Base-by-base conservation (phyloP, 2,888 invertebrate species). In the Acleris sparsana region DNA sequence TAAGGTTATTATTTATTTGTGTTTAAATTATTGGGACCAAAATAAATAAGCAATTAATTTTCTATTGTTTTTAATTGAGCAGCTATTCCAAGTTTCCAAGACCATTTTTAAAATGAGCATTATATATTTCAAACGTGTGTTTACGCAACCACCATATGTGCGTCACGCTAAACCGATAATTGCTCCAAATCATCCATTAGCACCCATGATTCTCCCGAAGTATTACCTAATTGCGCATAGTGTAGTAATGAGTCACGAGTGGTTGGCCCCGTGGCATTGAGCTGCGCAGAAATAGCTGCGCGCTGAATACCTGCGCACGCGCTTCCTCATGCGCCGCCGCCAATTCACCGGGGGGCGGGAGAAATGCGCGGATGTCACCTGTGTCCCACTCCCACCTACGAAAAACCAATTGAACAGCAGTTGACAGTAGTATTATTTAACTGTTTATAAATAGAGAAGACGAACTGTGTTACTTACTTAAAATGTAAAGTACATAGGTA, bases 221-320 rank as follows among this genome's bases (percentile, higher is more conserved):
- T 66, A 52, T 66, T 66, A 66, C 62, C 69, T 73, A 75, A 76
- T 75, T 75, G 69, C 73, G 70, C 56, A 75, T 73, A 74, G 74
- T 73, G 68, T 73, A 75, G 79, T 77, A 83, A 84, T 85, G 84
- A 84, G 79, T 85, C 84, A 86, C 82, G 84, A 89, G 89, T 84
- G 86, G 83, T 87, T 90, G 89, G 87, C 91, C 91, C 77, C 87
- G 83, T 89, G 90, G 87, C 92, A 91, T 89, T 92, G 92, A 88
- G 84, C 72, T 72, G 75, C 76, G 59, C 73, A 82, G 78, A 80
- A 80, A 81, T 70, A 67, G 65, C 63, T 43, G 4, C 20, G 39
- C 39, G 17, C 46, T 17, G 46, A 25, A 11, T 7, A 60, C 22
- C 22, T 46, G 58, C 53, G 59, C 58, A 16, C 5, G 57, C 16